Base-by-base conservation (phyloP, 1,140 invertebrate genomes). In the Penaeus indicus region DNA sequence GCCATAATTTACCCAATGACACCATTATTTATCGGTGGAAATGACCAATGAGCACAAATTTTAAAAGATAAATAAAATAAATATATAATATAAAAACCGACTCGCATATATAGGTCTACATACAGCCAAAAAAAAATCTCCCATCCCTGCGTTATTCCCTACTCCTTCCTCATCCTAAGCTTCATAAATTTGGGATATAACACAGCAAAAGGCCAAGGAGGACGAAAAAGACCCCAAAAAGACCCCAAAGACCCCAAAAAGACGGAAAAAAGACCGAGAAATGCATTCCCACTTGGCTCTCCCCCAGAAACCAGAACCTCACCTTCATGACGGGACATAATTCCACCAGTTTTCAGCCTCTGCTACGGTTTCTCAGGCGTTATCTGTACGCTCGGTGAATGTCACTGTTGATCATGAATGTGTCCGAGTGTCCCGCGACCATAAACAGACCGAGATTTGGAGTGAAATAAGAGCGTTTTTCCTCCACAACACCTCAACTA, bases 321-420 rank as follows among this genome's bases (percentile, higher is more conserved):
- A 88, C 86, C 86, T 84, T 88, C 86, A 88, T 88, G 86, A 88
- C 81, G 86, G 81, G 86, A 88, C 86, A 88, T 88, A 84, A 84
- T 88, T 88, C 67, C 61, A 69, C 81, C 81, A 72, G 72, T 38
- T 27, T 75, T 54, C 62, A 27, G 86, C 69, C 79, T 54, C 61
- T 62, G 79, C 86, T 88, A 88, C 62, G 81, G 69, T 77, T 78
- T 82, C 81, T 79, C 27, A 62, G 81, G 86, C 86, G 86, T 88
- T 88, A 88, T 88, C 86, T 88, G 69, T 88, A 88, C 72, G 81
- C 86, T 88, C 79, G 75, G 54, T 88, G 86, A 84, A 88, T 88
- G 69, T 88, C 81, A 61, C 69, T 88, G 81, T 84, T 88, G 62
- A 77, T 84, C 86, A 88, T 88, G 86, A 88, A 88, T 83, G 64